A percentile compares a stretch with the other conserved stretches of the same genome.
phyloP scores from a whole-genome alignment of 2,888 invertebrate genomes.

The Meiosimyza platycephala region DNA sequence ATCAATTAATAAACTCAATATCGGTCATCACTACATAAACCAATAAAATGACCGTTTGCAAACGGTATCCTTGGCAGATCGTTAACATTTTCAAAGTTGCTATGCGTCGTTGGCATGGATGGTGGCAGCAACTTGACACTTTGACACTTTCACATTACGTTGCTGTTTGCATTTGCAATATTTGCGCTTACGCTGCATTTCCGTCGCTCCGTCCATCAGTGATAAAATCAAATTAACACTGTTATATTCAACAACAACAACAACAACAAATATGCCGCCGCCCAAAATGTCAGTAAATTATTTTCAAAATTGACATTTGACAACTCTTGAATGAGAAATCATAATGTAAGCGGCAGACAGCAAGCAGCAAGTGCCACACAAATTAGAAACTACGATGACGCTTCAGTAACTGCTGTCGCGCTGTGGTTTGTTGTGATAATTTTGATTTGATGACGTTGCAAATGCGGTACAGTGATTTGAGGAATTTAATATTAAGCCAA shows the following conservation, averaged over 20 bases:
- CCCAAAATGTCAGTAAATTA: constrained; percentile 23
- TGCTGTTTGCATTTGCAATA: background rate
- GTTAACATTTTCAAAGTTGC: background rate
- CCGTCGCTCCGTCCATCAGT: constrained; percentile 3
- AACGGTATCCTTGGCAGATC: background rate
- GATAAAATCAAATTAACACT: constrained; percentile 24
- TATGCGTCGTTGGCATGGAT: background rate
- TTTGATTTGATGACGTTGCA: background rate
- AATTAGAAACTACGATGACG: constrained; percentile 10
- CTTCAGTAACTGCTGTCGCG: background rate
- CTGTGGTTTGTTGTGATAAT: constrained; percentile 2
- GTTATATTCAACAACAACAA: too few relatives aligned
- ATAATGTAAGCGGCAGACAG: background rate
- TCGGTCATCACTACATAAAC: background rate
- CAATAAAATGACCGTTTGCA: too few relatives aligned
- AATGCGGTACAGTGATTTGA: background rate
- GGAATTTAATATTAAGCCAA: background rate
- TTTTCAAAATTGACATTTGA: constrained; percentile 26
- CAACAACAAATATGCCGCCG: background rate
- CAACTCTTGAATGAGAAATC: constrained; percentile 21
- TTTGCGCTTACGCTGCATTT: too few relatives aligned
- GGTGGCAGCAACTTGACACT: background rate
- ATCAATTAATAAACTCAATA: constrained; percentile 21
- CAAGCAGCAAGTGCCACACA: constrained; percentile 3
- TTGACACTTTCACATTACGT: constrained; percentile 5